Evolutionary conservation across 2,113 vertebrate species (phyloP).

Genomic region (Paramormyrops kingsleyae): DNA sequence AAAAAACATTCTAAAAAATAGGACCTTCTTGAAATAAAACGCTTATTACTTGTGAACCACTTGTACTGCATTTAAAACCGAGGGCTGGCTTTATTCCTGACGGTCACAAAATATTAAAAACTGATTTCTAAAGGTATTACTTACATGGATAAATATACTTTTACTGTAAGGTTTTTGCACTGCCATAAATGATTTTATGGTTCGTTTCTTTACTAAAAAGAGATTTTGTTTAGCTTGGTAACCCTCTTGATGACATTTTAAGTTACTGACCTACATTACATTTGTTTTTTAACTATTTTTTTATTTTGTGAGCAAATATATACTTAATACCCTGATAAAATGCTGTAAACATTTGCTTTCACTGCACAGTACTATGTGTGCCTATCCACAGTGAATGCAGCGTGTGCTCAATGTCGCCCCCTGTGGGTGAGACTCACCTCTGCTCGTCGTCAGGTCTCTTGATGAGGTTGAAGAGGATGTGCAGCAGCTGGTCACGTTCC

Average conservation of each 20-base stretch:
- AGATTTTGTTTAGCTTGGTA: background rate
- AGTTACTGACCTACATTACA: background rate
- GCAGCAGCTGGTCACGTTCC: conserved; percentile 95
- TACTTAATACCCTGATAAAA: background rate
- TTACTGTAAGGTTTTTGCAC: background rate
- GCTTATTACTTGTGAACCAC: background rate
- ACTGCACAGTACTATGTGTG: background rate
- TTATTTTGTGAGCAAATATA: background rate
- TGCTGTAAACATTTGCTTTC: background rate
- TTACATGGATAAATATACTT: background rate
- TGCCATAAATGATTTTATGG: background rate
- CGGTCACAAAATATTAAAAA: background rate
- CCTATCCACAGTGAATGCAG: background rate
- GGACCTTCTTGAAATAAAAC: background rate
- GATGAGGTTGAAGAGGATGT: conserved; percentile 98
- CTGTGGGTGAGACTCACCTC: conserved; percentile 2
- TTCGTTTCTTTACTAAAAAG: background rate
- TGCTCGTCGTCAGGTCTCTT: conserved; percentile 71
- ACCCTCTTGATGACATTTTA: background rate
- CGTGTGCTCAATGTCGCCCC: background rate
- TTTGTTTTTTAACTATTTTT: background rate
- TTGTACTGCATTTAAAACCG: background rate
- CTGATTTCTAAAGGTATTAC: background rate
- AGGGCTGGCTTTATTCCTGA: background rate
- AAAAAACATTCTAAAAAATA: background rate